These are phyloP conservation scores for Chloroceryle aenea DNA, from an alignment of 2,113 vertebrate species.

Conservation along the genomic window DNA sequence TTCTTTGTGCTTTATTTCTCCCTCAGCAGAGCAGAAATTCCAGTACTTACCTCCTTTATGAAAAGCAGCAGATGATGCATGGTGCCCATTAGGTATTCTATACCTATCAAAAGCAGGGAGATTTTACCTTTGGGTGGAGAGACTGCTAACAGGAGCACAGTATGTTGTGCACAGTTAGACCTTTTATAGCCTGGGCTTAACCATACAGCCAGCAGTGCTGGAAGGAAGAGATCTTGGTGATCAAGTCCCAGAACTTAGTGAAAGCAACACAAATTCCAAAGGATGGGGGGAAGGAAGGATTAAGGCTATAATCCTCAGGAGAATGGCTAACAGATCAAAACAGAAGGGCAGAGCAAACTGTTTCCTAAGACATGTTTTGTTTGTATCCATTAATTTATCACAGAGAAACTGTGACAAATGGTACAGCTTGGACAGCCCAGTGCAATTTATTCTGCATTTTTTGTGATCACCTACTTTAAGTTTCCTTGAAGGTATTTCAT, in stretches of 20 bases:
- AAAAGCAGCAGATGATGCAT: constrained; percentile 30
- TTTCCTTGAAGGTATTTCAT: neutral
- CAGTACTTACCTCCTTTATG: neutral
- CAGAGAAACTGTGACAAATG: neutral
- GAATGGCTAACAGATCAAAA: neutral
- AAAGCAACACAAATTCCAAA: neutral
- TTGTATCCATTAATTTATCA: neutral
- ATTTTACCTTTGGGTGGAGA: constrained; percentile 8
- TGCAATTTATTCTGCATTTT: neutral
- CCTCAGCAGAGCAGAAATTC: constrained; percentile 42
- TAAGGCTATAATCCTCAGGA: neutral
- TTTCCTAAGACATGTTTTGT: neutral
- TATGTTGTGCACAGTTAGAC: neutral
- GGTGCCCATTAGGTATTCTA: constrained; percentile 9
- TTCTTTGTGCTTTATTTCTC: constrained; percentile 35
- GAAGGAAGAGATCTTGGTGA: neutral
- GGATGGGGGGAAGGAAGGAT: neutral
- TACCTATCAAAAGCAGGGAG: neutral
- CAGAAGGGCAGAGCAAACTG: neutral
- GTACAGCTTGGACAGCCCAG: neutral
- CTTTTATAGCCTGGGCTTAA: neutral
- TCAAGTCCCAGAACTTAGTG: neutral
- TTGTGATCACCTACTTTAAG: neutral
- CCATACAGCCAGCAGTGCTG: neutral
- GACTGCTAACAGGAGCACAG: neutral